These are phyloP conservation scores for Ondatra zibethicus DNA, from an alignment of 2,113 vertebrate genomes.

Conservation along the genomic window DNA sequence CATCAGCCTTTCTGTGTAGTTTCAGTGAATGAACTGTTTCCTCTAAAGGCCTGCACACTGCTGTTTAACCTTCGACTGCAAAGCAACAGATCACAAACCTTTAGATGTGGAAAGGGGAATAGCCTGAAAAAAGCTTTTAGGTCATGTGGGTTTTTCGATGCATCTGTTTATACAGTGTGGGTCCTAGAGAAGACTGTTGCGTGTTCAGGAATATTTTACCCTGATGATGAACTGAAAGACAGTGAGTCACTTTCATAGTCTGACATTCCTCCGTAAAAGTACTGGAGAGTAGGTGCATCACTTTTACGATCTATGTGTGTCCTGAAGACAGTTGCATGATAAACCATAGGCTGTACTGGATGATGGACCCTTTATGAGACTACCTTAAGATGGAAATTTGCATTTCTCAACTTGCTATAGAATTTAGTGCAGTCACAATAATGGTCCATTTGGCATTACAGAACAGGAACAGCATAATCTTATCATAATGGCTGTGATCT, in stretches of 20 bases:
- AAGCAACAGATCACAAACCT: slow-evolving; percentile 71
- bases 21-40: slow-evolving; percentile 72
- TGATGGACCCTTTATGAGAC: slow-evolving; percentile 48
- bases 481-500: slow-evolving; percentile 11
- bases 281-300: background rate
- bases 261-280: slow-evolving; percentile 71
- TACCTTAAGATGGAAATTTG: slow-evolving; percentile 52
- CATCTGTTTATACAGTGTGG: slow-evolving; percentile 70
- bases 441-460: slow-evolving; percentile 22
- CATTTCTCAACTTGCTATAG: slow-evolving; percentile 41
- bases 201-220: slow-evolving; percentile 63
- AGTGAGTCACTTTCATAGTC: slow-evolving; percentile 65
- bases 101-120: slow-evolving; percentile 56
- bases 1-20: slow-evolving; percentile 59
- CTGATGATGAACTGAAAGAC: slow-evolving; percentile 60
- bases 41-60: slow-evolving; percentile 64
- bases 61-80: slow-evolving; percentile 34
- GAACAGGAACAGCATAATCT: background rate
- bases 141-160: slow-evolving; percentile 63
- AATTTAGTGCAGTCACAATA: slow-evolving; percentile 41
- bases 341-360: slow-evolving; percentile 17
- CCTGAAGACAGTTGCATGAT: slow-evolving; percentile 36
- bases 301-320: slow-evolving; percentile 46
- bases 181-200: slow-evolving; percentile 67
- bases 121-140: slow-evolving; percentile 66